Percentiles rank a stretch among this genome's conserved stretches.
Evolutionary conservation across 2,888 invertebrate genomes (phyloP).

Genomic region (Agrotis puta): DNA sequence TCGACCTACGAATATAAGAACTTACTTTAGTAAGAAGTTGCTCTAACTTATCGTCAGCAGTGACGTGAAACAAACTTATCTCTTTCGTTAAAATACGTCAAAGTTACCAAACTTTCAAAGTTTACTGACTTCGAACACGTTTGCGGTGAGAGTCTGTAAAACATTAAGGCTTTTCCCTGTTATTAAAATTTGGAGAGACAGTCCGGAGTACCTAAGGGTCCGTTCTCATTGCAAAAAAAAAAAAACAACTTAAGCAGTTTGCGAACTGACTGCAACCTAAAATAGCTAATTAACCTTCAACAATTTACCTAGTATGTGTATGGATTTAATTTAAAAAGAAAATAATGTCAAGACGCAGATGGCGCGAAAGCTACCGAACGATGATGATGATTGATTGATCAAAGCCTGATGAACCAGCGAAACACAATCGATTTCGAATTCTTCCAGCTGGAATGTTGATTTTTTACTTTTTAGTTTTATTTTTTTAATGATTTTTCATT

Average conservation of each 20-base stretch:
- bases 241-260: not conserved
- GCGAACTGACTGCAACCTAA: no score
- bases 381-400: no score
- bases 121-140: constrained; percentile 21
- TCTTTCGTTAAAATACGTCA: constrained; percentile 22
- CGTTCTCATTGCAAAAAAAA: not conserved
- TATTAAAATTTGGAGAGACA: constrained; percentile 34
- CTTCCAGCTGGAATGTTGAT: no score
- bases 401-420: no score
- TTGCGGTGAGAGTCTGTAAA: constrained; percentile 6
- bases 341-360: no score
- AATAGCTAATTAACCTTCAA: no score
- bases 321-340: no score
- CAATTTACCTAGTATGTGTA: no score
- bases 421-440: no score
- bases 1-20: not conserved
- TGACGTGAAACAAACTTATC: constrained; percentile 31
- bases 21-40: constrained; percentile 10
- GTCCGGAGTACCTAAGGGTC: constrained; percentile 27
- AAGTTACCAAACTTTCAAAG: constrained; percentile 12
- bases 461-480: no score
- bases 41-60: not conserved
- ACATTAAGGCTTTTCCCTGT: constrained; percentile 14
- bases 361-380: no score
- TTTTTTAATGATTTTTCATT: no score